phyloP scores from a whole-genome alignment of 92 coral and sea anemone genomes.

The Paramuricea clavata region DNA sequence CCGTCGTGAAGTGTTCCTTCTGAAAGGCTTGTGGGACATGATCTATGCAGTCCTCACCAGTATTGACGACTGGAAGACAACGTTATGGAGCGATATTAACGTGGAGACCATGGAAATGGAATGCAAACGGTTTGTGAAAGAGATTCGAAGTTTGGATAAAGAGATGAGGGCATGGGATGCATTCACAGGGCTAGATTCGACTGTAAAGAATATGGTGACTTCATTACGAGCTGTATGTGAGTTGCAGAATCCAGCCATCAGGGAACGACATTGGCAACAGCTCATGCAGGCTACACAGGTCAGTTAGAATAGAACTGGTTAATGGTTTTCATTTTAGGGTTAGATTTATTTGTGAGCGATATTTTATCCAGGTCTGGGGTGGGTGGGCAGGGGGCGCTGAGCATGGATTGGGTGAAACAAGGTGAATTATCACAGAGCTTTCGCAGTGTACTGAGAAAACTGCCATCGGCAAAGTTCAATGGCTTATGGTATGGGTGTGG shows the following conservation, averaged over 20 bases:
- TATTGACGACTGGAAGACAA: slow-evolving; percentile 97
- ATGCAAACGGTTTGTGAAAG: slow-evolving; percentile 96
- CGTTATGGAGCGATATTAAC: slow-evolving; percentile 94
- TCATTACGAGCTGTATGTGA: slow-evolving; percentile 99
- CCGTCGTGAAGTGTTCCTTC: slow-evolving; percentile 91
- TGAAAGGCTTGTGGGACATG: slow-evolving; percentile 98
- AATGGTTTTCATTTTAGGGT: background rate
- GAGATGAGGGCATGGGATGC: slow-evolving; percentile 99
- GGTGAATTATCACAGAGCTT: too few species aligned
- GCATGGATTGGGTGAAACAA: too few species aligned
- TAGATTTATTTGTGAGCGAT: too few species aligned
- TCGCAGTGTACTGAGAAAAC: too few species aligned
- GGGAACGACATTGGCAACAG: slow-evolving; percentile 99
- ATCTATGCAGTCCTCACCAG: slow-evolving; percentile 88
- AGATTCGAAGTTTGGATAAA: slow-evolving; percentile 91
- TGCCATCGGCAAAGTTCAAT: too few species aligned
- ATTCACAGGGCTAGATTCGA: slow-evolving; percentile 93
- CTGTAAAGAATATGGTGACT: slow-evolving; percentile 99
- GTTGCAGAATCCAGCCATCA: slow-evolving; percentile 96
- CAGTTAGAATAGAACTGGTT: background rate
- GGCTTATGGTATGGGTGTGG: too few species aligned
- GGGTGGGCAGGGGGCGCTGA: too few species aligned
- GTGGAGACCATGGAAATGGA: slow-evolving; percentile 99
- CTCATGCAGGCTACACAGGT: slow-evolving; percentile 99
- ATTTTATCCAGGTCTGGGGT: too few species aligned